phyloP scores from a whole-genome alignment of 2,113 vertebrate species.

The Penelope pileata region DNA sequence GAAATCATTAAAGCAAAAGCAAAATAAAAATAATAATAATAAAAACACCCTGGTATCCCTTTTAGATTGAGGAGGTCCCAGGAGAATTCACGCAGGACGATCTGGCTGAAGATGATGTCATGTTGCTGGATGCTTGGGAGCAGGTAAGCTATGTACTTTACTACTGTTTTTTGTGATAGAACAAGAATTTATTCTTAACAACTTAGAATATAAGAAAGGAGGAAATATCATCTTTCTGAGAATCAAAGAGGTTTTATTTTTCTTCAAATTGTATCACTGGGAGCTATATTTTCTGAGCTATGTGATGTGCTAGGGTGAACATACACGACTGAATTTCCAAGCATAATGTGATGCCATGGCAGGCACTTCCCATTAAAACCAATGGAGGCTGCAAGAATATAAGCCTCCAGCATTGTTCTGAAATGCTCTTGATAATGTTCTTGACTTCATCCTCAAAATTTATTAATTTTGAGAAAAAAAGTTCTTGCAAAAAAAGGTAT shows the following conservation, averaged over 20 bases:
- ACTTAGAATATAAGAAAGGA: background rate
- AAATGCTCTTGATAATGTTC: background rate
- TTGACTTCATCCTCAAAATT: background rate
- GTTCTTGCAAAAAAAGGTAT: background rate
- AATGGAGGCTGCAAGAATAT: background rate
- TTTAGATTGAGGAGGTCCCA: constrained; percentile 93
- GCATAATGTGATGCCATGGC: background rate
- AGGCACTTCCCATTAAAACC: background rate
- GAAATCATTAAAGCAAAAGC: background rate
- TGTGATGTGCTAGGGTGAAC: background rate
- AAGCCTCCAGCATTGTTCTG: background rate
- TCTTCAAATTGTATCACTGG: background rate
- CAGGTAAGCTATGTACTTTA: constrained; percentile 79
- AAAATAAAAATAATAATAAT: rapidly evolving
- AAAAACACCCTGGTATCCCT: background rate
- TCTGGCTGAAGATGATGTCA: constrained; percentile 93
- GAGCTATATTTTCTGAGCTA: background rate
- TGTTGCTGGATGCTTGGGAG: constrained; percentile 92
- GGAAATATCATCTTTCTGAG: background rate
- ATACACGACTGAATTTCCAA: background rate
- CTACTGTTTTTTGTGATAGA: background rate
- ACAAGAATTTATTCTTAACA: background rate
- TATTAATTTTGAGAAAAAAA: background rate
- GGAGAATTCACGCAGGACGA: constrained; percentile 93
- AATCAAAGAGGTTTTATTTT: background rate